Base-by-base conservation (phyloP, 1,140 invertebrate genomes). In the Rhagoletis zephyria region DNA sequence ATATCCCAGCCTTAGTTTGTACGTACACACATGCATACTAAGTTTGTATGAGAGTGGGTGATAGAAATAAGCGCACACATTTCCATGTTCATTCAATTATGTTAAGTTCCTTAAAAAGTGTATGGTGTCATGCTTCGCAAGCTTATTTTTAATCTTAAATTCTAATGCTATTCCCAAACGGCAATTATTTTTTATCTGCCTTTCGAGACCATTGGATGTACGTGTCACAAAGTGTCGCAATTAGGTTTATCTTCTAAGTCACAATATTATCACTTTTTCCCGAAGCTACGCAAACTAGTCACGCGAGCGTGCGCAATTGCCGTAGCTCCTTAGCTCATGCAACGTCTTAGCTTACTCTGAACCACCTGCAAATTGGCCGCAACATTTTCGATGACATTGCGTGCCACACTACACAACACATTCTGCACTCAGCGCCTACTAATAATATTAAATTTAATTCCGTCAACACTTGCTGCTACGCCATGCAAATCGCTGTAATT, bases 401-500 rank as follows among this genome's bases (percentile, higher is more conserved):
- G 45, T 56, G 48, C n/a, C 48, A 81, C n/a, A 51, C 48, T 30
- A 30, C 30, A 30, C 30, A 30, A 30, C 30, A 30, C 30, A 30
- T 30, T 30, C 30, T 30, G 48, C 74, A 19, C 19, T 81, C 14
- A 10, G 48, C 14, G 42, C 45, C 4, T 48, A 16, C 3, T 12
- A 74, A 45, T 74, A 48, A 74, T 48, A 74, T 74, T 74, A 16
- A 19, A 51, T 45, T 19, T 51, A 77, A 77, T 14, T 81, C 48
- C 10, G 7, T 45, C n/a, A 59, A 5, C 48, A 81, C 74, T 81
- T 81, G 19, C 14, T 81, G 74, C 74, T 48, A 81, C 74, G 74
- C 74, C 12, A 81, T 81, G 74, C 74, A 81, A 81, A 81, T 81
- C 74, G 19, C 74, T 56, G 48, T 81, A 81, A 81, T 81, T 81